These are phyloP conservation scores for Drosophila formosana DNA, from an alignment of 2,888 invertebrate genomes.

Conservation along the genomic window DNA sequence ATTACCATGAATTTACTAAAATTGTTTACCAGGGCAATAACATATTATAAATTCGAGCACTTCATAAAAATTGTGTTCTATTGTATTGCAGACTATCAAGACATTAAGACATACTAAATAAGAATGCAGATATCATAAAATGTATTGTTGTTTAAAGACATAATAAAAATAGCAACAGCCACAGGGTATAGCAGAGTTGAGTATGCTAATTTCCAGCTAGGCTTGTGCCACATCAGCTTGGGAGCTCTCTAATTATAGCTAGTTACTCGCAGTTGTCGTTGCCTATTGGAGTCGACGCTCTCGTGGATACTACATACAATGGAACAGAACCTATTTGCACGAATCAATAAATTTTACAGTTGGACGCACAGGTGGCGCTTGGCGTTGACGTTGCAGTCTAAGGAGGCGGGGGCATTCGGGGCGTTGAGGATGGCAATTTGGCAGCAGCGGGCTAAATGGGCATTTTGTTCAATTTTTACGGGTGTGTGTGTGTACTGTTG, in stretches of 20 bases:
- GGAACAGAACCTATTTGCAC: conserved; percentile 59
- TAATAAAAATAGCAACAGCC: too few species aligned
- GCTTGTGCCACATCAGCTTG: conserved; percentile 10
- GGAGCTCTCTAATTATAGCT: conserved; percentile 63
- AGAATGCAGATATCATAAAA: too few species aligned
- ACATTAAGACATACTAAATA: too few species aligned
- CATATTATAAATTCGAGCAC: too few species aligned
- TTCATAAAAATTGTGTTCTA: too few species aligned
- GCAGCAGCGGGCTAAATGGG: conserved; percentile 51
- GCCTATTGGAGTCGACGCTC: conserved; percentile 26
- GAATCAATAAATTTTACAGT: conserved; percentile 80
- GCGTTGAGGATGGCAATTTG: conserved; percentile 42
- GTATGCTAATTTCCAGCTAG: neutral
- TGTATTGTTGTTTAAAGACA: neutral
- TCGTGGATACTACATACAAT: conserved; percentile 11
- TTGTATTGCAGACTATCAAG: too few species aligned
- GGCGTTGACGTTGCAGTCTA: neutral
- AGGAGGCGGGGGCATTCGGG: neutral
- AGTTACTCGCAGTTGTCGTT: conserved; percentile 30
- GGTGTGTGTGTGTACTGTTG: conserved; percentile 14
- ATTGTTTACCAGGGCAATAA: too few species aligned
- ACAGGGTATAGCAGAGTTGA: conserved; percentile 19
- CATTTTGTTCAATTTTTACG: conserved; percentile 52
- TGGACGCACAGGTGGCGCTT: conserved; percentile 71
- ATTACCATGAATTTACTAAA: too few species aligned